A percentile compares a stretch with the other conserved stretches of the same genome.
These are phyloP conservation scores for Napeogenes inachia DNA, from an alignment of 2,888 invertebrate species.

Conservation along the genomic window DNA sequence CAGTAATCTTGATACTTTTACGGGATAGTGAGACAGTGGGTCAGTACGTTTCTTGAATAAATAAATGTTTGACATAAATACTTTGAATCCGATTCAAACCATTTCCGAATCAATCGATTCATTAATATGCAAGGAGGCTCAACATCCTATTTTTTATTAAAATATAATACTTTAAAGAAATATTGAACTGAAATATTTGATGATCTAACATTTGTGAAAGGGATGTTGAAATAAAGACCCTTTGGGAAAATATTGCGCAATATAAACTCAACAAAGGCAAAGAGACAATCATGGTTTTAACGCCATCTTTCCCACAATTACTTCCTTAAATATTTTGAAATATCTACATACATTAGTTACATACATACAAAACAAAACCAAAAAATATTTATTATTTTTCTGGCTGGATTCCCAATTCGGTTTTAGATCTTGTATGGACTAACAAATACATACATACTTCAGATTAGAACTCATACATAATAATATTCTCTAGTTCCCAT, in stretches of 20 bases:
- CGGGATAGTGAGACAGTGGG: conserved; percentile 23
- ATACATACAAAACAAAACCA: neutral
- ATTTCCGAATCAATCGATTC: conserved; percentile 16
- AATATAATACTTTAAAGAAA: too few relatives aligned
- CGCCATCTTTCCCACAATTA: conserved; percentile 17
- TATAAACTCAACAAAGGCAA: conserved; percentile 13
- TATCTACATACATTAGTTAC: neutral
- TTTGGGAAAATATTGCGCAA: conserved; percentile 24
- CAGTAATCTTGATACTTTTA: conserved; percentile 12
- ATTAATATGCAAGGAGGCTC: neutral
- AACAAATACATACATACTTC: too few relatives aligned
- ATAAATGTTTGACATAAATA: conserved; percentile 22
- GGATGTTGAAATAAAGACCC: conserved; percentile 18
- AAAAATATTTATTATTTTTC: too few relatives aligned
- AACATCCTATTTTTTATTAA: too few relatives aligned
- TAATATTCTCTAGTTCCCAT: too few relatives aligned
- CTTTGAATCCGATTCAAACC: conserved; percentile 11
- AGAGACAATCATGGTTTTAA: conserved; percentile 8
- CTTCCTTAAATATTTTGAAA: conserved; percentile 18
- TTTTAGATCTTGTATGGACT: too few relatives aligned
- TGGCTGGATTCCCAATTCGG: too few relatives aligned
- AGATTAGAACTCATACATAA: too few relatives aligned
- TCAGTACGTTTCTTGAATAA: conserved; percentile 21
- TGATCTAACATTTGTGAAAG: conserved; percentile 19
- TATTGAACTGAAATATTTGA: too few relatives aligned